phyloP scores from a whole-genome alignment of 2,113 vertebrate genomes.

The Protobothrops flavoviridis region DNA sequence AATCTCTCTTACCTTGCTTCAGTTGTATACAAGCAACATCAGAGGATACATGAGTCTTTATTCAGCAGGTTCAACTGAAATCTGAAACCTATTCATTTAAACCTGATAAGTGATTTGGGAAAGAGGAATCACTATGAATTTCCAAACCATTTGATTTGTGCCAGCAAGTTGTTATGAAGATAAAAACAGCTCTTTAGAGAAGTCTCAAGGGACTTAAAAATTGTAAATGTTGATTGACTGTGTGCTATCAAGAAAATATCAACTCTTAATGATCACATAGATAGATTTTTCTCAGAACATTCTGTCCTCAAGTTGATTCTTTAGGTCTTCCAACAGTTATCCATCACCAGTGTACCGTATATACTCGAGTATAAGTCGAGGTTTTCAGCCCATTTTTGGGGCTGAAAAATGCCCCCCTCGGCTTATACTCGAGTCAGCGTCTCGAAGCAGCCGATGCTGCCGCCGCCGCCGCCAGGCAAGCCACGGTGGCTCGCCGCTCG shows the following conservation, averaged over 20 bases:
- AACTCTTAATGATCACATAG: neutral
- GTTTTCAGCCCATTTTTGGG: too few relatives aligned
- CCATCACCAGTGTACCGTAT: neutral
- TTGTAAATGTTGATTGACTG: neutral
- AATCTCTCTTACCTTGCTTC: slow-evolving; percentile 1
- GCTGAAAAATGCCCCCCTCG: too few relatives aligned
- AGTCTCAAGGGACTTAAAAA: slow-evolving; percentile 41
- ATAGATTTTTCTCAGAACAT: neutral
- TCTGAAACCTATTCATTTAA: slow-evolving; percentile 36
- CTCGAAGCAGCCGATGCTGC: too few relatives aligned
- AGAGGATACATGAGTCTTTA: slow-evolving; percentile 26
- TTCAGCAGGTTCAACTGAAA: slow-evolving; percentile 54
- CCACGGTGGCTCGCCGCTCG: too few relatives aligned
- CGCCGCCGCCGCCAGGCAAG: too few relatives aligned
- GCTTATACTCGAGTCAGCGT: too few relatives aligned
- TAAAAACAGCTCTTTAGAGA: slow-evolving; percentile 39
- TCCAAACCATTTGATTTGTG: slow-evolving; percentile 30
- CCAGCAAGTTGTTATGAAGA: slow-evolving; percentile 23
- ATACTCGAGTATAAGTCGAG: too few relatives aligned
- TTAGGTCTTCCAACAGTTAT: neutral
- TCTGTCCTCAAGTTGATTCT: neutral
- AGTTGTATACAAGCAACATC: neutral
- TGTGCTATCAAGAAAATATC: neutral
- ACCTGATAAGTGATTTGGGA: slow-evolving; percentile 34
- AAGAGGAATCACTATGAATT: slow-evolving; percentile 14